Evolutionary conservation across 2,888 invertebrate genomes (phyloP), one percentile per base, ranked within the genome.

Genomic region (Acanthopleura granulata): DNA sequence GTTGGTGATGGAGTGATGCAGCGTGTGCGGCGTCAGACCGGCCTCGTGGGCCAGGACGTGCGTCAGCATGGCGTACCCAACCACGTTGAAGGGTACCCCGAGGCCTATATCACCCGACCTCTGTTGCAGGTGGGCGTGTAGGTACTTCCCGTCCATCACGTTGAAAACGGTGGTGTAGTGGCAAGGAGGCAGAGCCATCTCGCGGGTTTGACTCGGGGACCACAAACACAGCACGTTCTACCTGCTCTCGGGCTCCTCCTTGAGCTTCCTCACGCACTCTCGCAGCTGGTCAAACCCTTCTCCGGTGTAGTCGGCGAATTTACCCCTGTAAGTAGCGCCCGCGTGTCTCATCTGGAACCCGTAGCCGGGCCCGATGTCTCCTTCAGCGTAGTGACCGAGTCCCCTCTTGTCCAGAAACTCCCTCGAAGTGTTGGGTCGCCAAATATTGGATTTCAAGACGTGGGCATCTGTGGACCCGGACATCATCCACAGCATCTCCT

Each of bases 181-280:
- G 51, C 51, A 51, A 18, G 51, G 51, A 51, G 51, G 51, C 51
- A 51, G 51, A 51, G 51, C 51, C 51, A 51, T 51, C 51, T 51
- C 18, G 51, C 18, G 14, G 51, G 51, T 51, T 14, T 51, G 14
- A 18, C 51, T 18, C 51, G 51, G 51, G 51, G 51, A 51, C 51
- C 51, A 51, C 18, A 51, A 51, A 18, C 51, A 15, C 51, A 51
- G 14, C 51, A 51, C 51, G 51, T 51, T 51, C 18, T 51, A 18
- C 51, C 51, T 51, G 18, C 51, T 51, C 51, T 51, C 51, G 51
- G 51, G 51, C 14, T 51, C 18, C 51, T 51, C 51, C 18, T 51
- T 51, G 51, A 51, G 51, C 51, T 15, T 51, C 51, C 51, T 14
- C 14, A 51, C 18, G 51, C 51, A 51, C 14, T 51, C 18, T 51